Evolutionary conservation across 2,888 invertebrate genomes (phyloP), one percentile per base, ranked within the genome.

Genomic region (Hedychridium roseum): DNA sequence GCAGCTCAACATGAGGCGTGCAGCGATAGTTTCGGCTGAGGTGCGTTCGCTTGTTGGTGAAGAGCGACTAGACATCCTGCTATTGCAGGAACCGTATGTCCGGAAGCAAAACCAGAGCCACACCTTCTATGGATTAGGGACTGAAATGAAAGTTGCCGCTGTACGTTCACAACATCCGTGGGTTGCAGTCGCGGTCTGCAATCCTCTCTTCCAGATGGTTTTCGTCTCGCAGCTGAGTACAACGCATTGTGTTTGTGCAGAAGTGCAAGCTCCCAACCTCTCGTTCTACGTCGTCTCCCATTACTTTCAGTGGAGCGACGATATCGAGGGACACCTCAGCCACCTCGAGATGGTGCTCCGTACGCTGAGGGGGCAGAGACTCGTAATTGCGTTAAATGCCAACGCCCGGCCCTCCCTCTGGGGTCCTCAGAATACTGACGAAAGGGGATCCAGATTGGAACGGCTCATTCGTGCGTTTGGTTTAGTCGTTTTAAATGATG

Each of bases 271-370:
- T 2, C 43, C 42, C 31, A 18, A 54, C 30, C 40, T 45, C 42
- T 50, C 50, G 6, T 41, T 55, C 23, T 56, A 51, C 15, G 59
- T 34, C 34, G 44, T 56, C 0, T 42, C 44, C 1, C 30, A 31
- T 6, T 53, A 58, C 11, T 55, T 55, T 7, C 48, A 49, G 40
- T 50, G 27, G 26, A 16, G 23, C 0, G 43, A 57, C 9, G 41
- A 46, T 1, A 40, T 47, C 3, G 41, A 43, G 32, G 14, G 2
- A 20, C 52, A 54, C 40, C 42, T 53, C 36, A 39, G 34, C 4
- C 44, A 54, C 27, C 46, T 53, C 38, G 50, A 45, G 2, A 16
- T 1, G 27, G 49, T 56, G 6, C 45, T 53, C 20, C 30, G 11
- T 4, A 2, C 34, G 3, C 44, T 50, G 32, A 42, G 47, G 18